Base-by-base conservation (phyloP, 2,113 vertebrate genomes). In the Glaucomys volans region DNA sequence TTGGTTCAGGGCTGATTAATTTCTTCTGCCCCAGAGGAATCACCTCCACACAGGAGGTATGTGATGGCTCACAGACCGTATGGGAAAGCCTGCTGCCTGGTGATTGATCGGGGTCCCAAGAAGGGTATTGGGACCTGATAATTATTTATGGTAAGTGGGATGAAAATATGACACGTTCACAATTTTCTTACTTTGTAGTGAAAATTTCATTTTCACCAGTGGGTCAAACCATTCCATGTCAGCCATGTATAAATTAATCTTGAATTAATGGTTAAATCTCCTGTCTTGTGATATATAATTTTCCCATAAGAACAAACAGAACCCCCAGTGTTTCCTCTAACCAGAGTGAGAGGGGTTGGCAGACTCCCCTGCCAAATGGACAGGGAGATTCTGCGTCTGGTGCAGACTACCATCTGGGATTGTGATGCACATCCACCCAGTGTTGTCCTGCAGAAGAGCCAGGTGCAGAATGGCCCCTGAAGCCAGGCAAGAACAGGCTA, bases 261-360 rank as follows among this genome's bases (percentile, higher is more conserved):
- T 98, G 96, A 98, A 98, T 99, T 98, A 98, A 99, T 98, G 99
- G 98, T 98, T 98, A 98, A 98, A 98, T 98, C 96, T 97, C 97
- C 97, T 97, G 96, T 97, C 98, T 96, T 97, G 96, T 96, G 90
- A 98, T 98, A 98, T 97, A 98, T 98, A 98, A 98, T 98, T 98
- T 98, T 98, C 98, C 95, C 98, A 96, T 98, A 98, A 98, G 98
- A 98, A 98, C 98, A 98, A 57, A 71, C 96, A 97, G 97, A 95
- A 97, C 97, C 98, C 98, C 99, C 99, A 98, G 98, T 99, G 99
- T 99, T 99, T 99, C 99, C 98, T 99, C 98, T 99, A 98, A 98
- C 97, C 64, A 95, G 98, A 99, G 99, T 98, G 98, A 99, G 97
- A 98, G 95, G 97, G 99, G 99, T 99, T 98, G 98, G 98, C 98